A percentile compares a stretch with the other conserved stretches of the same genome.
These are phyloP conservation scores for Pavo muticus DNA, from an alignment of 2,113 vertebrate species.

Conservation along the genomic window DNA sequence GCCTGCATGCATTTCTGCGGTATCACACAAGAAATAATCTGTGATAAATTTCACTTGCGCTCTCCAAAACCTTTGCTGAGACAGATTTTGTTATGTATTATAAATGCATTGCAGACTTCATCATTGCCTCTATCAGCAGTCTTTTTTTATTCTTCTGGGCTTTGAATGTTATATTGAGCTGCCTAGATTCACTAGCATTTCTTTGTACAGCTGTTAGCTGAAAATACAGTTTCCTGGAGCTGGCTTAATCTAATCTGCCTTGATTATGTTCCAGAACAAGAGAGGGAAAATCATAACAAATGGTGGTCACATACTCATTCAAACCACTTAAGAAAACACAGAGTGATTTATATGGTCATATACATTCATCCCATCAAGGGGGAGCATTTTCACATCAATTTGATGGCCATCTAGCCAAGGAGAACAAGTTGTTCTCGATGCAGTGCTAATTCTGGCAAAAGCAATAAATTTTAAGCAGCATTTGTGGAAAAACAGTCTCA, in stretches of 20 bases:
- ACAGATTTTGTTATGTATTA: not conserved
- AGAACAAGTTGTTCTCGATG: slow-evolving; percentile 21
- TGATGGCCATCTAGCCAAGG: not conserved
- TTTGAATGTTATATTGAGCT: not conserved
- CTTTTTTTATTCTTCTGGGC: not conserved
- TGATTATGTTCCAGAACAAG: slow-evolving; percentile 24
- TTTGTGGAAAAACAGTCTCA: not conserved
- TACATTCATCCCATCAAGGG: not conserved
- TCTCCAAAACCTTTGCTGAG: not conserved
- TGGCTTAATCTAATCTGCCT: slow-evolving; percentile 32
- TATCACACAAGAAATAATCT: not conserved
- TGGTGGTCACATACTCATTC: slow-evolving; percentile 3
- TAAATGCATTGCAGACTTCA: slow-evolving; percentile 4
- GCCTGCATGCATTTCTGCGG: not conserved
- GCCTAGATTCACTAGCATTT: not conserved
- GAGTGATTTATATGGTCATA: not conserved
- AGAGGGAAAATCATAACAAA: slow-evolving; percentile 8
- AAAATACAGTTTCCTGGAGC: not conserved
- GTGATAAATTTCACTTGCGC: not conserved
- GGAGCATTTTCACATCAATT: slow-evolving; percentile 9
- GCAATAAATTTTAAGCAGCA: not conserved
- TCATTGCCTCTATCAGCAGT: not conserved
- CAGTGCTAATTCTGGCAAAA: slow-evolving; percentile 2
- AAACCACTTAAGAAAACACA: slow-evolving; percentile 7
- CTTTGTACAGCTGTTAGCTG: not conserved